phyloP scores from a whole-genome alignment of 2,888 invertebrate genomes.

The Laspeyria flexula region DNA sequence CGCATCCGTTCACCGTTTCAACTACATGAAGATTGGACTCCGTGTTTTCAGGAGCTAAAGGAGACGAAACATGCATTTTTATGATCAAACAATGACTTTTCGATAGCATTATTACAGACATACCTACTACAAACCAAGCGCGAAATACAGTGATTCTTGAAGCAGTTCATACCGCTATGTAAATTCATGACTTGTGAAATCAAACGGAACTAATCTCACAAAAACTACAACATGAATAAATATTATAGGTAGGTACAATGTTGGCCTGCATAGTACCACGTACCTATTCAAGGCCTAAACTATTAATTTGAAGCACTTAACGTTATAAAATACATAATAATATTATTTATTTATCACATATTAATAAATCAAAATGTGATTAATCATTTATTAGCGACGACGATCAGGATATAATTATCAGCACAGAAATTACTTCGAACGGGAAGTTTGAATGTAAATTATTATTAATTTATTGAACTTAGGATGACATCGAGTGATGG shows the following conservation, averaged over 20 bases:
- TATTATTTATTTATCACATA: constrained; percentile 33
- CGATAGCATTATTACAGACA: no score
- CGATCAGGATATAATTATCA: constrained; percentile 22
- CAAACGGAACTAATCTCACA: not conserved
- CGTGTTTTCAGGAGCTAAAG: no score
- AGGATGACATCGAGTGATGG: constrained; percentile 5
- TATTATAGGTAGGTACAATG: constrained; percentile 5
- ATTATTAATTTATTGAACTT: constrained; percentile 2
- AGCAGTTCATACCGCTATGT: no score
- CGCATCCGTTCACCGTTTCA: no score
- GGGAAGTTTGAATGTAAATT: constrained; percentile 23
- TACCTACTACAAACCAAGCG: no score
- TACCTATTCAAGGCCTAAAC: constrained; percentile 36
- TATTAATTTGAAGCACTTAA: constrained; percentile 28
- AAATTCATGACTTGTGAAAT: no score
- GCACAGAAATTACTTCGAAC: constrained; percentile 25
- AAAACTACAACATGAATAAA: constrained; percentile 17
- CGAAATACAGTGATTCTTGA: constrained; percentile 1
- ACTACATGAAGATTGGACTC: no score
- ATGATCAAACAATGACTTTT: no score
- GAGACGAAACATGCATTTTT: no score
- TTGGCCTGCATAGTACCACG: constrained; percentile 5
- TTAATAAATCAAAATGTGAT: constrained; percentile 25
- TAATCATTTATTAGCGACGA: constrained; percentile 25
- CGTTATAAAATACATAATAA: constrained; percentile 15